Evolutionary conservation across 2,113 vertebrate genomes (phyloP).

Genomic region (Balaeniceps rex): DNA sequence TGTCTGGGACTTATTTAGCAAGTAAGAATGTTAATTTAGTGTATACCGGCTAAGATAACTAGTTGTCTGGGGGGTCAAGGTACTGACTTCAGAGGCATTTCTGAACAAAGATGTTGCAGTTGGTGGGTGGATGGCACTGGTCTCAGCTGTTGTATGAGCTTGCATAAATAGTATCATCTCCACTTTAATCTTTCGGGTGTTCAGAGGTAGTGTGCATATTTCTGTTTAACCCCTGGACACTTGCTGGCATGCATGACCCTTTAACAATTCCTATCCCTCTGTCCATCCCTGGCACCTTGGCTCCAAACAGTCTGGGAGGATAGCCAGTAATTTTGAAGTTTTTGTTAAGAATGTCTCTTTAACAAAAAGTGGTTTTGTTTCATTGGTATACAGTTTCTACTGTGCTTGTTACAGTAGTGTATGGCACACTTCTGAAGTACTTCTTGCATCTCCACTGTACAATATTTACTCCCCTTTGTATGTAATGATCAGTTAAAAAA

Average conservation of each 20-base stretch:
- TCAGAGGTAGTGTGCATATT: constrained; percentile 82
- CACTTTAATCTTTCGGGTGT: constrained; percentile 83
- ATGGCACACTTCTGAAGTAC: neutral
- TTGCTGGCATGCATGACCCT: constrained; percentile 71
- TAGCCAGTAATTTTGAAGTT: constrained; percentile 35
- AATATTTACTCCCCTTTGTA: neutral
- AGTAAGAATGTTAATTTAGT: constrained; percentile 68
- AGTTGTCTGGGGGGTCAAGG: constrained; percentile 80
- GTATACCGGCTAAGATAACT: constrained; percentile 72
- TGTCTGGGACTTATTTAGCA: constrained; percentile 41
- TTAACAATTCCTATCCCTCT: constrained; percentile 69
- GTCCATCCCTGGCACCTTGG: constrained; percentile 72
- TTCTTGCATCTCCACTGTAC: neutral
- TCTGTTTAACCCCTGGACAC: constrained; percentile 75
- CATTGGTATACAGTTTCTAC: neutral
- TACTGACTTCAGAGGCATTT: constrained; percentile 83
- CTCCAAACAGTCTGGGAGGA: constrained; percentile 63
- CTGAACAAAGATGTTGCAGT: constrained; percentile 81
- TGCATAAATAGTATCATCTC: constrained; percentile 83
- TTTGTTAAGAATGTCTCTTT: neutral
- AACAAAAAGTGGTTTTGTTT: constrained; percentile 1
- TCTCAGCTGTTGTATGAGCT: constrained; percentile 82
- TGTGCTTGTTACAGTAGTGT: neutral
- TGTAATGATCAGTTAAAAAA: neutral
- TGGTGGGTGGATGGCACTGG: constrained; percentile 75